Evolutionary conservation across 2,797 vertebrate species (phyloP), one percentile per base, ranked within the genome.

Genomic region (Poeciliopsis gracilis): DNA sequence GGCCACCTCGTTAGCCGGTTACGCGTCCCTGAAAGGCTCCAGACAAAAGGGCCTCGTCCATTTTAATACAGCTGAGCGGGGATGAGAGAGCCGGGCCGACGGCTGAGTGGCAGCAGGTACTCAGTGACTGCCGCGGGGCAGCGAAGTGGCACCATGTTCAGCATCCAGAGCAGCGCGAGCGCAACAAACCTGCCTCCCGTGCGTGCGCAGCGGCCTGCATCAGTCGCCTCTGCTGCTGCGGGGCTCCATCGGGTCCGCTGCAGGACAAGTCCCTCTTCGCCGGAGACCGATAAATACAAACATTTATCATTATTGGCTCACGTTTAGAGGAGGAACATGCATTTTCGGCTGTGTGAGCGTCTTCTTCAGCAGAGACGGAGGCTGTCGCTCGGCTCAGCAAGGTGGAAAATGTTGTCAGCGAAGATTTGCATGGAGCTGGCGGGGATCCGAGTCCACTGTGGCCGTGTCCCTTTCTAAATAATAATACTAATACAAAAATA

Each of bases 51-150:
- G 75, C 73, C 86, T 80, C 82, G 86, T 93, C 87, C 93, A 92
- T 94, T 91, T 93, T 88, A 90, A 92, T 84, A 91, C 86, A 89
- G 82, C 84, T 45, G 83, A 46, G 51, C 49, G 33, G 63, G 45
- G 78, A 81, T 90, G 74, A 87, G n/a, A 79, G 85, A 73, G 76
- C 66, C 47, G 74, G 59, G 76, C 75, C 53, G 81, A 66, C 38
- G 80, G 72, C 80, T 15, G 81, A 49, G 49, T 49, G 76, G 69
- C 63, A 77, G 76, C 88, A 87, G 76, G 86, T 84, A 85, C 86
- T 86, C 82, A 80, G n/a, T 51, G 53, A 20, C 45, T 49, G 41
- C 41, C 30, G 67, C 70, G 72, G 78, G 82, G 66, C 86, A 77
- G 84, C 16, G 49, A 75, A 87, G 88, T 70, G 84, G 84, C 87